Conservation (phyloP, 2,888 invertebrate genomes). For the Balanococcus diminutus region DNA sequence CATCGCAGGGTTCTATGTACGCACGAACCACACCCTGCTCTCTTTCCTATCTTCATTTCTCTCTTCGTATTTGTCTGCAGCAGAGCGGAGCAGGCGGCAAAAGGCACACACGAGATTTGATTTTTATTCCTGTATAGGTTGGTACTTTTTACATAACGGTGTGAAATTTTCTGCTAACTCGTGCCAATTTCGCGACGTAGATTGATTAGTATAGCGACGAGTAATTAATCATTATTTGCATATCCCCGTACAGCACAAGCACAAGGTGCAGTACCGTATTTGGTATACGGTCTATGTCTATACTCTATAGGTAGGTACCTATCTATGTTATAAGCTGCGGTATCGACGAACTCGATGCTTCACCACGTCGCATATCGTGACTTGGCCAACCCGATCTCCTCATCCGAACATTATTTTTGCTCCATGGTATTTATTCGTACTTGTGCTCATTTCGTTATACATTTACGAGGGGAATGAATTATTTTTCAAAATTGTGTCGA, state of each 20-base stretch:
- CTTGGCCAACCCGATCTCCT: no score
- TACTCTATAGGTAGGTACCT: not conserved
- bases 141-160: not conserved
- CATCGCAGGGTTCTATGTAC: not conserved
- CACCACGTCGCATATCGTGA: no score
- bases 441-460: no score
- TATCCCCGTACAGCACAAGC: not conserved
- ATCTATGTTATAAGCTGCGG: not conserved
- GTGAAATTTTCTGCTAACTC: not conserved
- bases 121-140: not conserved
- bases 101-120: not conserved
- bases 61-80: no score
- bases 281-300: not conserved
- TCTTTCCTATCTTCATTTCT: not conserved
- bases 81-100: not conserved
- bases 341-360: not conserved
- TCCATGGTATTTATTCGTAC: no score
- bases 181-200: not conserved
- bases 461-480: no score
- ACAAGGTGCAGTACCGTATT: not conserved
- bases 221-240: conserved; percentile 11
- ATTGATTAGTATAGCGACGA: not conserved
- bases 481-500: no score
- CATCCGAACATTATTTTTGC: no score
- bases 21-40: not conserved